Conservation (phyloP, 2,888 invertebrate species). For the Plagodis dolabraria region DNA sequence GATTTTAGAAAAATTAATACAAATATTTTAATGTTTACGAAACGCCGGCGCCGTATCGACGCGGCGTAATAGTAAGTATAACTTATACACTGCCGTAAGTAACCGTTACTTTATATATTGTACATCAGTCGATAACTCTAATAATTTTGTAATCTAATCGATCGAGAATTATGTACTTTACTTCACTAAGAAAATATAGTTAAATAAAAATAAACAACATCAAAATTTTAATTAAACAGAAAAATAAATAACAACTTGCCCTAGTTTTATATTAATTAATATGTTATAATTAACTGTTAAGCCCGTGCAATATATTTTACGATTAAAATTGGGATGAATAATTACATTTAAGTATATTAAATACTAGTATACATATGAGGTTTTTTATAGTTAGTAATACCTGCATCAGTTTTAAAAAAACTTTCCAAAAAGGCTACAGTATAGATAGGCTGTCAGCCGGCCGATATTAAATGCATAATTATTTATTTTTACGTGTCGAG, state of each 20-base stretch:
- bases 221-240: conserved; percentile 77
- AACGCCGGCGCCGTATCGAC: conserved; percentile 61
- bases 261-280: conserved; percentile 82
- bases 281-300: conserved; percentile 83
- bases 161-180: conserved; percentile 83
- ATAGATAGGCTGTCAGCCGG: conserved; percentile 52
- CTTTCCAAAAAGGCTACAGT: conserved; percentile 76
- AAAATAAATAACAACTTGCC: conserved; percentile 87
- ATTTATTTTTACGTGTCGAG: conserved; percentile 52
- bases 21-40: conserved; percentile 72
- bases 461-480: conserved; percentile 75
- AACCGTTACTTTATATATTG: conserved; percentile 82
- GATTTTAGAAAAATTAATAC: conserved; percentile 82
- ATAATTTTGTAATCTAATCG: conserved; percentile 82
- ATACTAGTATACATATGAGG: conserved; percentile 83
- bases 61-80: conserved; percentile 64
- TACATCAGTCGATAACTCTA: conserved; percentile 84
- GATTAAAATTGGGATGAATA: conserved; percentile 74
- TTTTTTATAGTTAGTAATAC: conserved; percentile 83
- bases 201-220: conserved; percentile 81
- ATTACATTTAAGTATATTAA: conserved; percentile 78
- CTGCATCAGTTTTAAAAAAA: conserved; percentile 82
- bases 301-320: conserved; percentile 82
- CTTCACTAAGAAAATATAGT: conserved; percentile 76
- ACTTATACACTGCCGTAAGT: conserved; percentile 83